Evolutionary conservation across 2,113 vertebrate genomes (phyloP).

Genomic region (Excalfactoria chinensis): DNA sequence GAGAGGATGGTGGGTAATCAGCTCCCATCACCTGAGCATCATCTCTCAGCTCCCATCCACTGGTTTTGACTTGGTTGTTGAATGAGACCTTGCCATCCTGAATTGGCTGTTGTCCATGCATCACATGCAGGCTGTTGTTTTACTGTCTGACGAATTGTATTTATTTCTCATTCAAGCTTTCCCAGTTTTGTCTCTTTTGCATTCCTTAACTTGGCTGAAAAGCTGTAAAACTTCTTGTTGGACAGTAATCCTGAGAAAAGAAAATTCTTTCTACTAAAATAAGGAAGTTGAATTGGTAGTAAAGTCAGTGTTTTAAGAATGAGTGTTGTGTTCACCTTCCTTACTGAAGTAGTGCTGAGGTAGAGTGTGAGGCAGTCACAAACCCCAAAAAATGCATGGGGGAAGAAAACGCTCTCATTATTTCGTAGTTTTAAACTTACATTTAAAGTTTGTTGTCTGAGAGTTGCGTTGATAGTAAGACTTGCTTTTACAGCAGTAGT

Average conservation of each 20-base stretch:
- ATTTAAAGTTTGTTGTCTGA: background rate
- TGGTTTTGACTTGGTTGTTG: background rate
- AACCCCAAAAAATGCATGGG: background rate
- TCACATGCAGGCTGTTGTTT: background rate
- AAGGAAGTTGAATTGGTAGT: background rate
- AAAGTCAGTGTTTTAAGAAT: background rate
- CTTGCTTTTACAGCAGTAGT: background rate
- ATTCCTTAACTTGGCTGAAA: background rate
- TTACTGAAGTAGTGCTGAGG: background rate
- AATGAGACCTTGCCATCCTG: background rate
- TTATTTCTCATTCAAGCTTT: background rate
- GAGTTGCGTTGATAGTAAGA: background rate
- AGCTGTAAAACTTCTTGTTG: background rate
- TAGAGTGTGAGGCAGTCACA: background rate
- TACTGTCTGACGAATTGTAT: background rate
- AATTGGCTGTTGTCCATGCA: background rate
- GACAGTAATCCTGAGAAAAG: background rate
- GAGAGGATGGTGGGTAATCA: accelerated
- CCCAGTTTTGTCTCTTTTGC: background rate
- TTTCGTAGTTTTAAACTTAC: background rate
- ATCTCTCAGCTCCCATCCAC: background rate
- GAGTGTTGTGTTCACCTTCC: background rate
- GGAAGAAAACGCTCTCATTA: background rate
- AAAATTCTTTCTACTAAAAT: background rate
- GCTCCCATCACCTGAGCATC: background rate